Evolutionary conservation across 2,797 vertebrate species (phyloP).

Genomic region (Alectoris magna): DNA sequence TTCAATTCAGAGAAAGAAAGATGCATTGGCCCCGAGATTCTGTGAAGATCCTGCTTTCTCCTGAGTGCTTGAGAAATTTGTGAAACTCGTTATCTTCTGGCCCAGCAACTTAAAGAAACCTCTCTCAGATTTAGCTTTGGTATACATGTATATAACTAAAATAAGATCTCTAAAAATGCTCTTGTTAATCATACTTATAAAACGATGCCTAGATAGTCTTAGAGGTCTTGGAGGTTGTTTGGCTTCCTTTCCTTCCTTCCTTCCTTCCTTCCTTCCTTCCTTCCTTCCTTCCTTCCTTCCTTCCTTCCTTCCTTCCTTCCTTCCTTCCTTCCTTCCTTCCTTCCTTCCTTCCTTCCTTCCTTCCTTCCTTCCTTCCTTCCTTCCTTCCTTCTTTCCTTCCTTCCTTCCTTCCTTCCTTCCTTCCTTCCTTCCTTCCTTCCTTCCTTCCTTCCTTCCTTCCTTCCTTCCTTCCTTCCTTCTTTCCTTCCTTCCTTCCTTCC

Average conservation of each 20-base stretch:
- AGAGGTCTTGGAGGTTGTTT: neutral
- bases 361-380: too few relatives aligned
- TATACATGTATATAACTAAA: slow-evolving; percentile 18
- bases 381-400: too few relatives aligned
- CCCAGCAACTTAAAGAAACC: slow-evolving; percentile 17
- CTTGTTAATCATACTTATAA: neutral
- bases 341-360: too few relatives aligned
- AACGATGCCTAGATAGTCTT: neutral
- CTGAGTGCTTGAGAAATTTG: slow-evolving; percentile 6
- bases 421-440: too few relatives aligned
- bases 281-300: too few relatives aligned
- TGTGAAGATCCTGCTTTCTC: slow-evolving; percentile 27
- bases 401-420: too few relatives aligned
- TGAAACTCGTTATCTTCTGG: slow-evolving; percentile 42
- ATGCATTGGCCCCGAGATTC: neutral
- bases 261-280: too few relatives aligned
- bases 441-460: too few relatives aligned
- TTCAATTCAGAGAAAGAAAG: slow-evolving; percentile 40
- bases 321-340: too few relatives aligned
- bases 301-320: too few relatives aligned
- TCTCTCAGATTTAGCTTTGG: neutral
- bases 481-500: too few relatives aligned
- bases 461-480: too few relatives aligned
- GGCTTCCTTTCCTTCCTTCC: neutral
- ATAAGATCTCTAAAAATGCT: slow-evolving; percentile 27